Percentiles rank a stretch among this genome's conserved stretches.
These are phyloP conservation scores for Chiloscyllium plagiosum DNA, from an alignment of 2,113 vertebrate genomes.

Conservation along the genomic window DNA sequence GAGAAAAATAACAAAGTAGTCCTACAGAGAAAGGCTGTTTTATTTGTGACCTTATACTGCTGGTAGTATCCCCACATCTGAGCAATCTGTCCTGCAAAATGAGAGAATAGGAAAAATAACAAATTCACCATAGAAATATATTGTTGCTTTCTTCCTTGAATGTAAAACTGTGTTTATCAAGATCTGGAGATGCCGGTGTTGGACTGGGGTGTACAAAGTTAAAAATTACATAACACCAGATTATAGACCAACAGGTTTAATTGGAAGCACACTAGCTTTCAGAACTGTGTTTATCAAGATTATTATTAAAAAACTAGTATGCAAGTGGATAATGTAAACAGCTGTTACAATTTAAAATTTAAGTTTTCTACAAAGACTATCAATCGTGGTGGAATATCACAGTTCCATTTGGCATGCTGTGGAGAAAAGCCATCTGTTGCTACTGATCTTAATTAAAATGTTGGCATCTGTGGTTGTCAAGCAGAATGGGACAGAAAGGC, in stretches of 20 bases:
- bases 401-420: conserved; percentile 2
- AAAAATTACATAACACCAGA: too few relatives aligned
- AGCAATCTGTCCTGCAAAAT: background rate
- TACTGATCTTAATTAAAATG: conserved; percentile 19
- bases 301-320: background rate
- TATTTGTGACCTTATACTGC: background rate
- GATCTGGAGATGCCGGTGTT: too few relatives aligned
- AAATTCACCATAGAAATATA: background rate
- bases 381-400: background rate
- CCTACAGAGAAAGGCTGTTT: background rate
- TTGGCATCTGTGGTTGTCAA: conserved; percentile 14
- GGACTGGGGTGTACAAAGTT: too few relatives aligned
- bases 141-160: background rate
- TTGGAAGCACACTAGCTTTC: too few relatives aligned
- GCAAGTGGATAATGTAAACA: background rate
- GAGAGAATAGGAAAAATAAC: background rate
- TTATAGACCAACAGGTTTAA: too few relatives aligned
- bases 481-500: background rate
- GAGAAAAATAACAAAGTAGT: background rate
- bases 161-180: background rate
- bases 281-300: background rate
- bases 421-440: conserved; percentile 21
- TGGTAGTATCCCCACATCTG: background rate
- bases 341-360: background rate
- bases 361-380: background rate